phyloP scores from a whole-genome alignment of 2,113 vertebrate species.

The Heloderma charlesbogerti region DNA sequence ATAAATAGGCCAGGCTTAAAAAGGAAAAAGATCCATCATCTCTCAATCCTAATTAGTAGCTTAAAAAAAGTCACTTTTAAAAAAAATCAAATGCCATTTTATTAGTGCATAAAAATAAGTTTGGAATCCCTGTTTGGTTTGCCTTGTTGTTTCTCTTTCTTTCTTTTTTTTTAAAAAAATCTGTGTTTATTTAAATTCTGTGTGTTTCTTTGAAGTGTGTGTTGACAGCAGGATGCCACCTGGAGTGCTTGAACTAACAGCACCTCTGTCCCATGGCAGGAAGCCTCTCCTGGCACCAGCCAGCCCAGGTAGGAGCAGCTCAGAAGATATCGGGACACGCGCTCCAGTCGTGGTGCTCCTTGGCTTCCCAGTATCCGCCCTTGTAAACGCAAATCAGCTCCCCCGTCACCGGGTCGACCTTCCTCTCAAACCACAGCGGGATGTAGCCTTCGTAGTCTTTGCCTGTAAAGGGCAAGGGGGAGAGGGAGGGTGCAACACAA shows the following conservation, averaged over 20 bases:
- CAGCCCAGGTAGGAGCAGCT: conserved; percentile 43
- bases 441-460: conserved; percentile 86
- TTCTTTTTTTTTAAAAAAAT: not conserved
- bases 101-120: conserved; percentile 75
- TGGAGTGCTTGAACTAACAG: not conserved
- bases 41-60: conserved; percentile 34
- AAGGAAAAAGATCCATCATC: conserved; percentile 8
- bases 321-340: conserved; percentile 94
- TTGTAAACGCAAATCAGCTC: conserved; percentile 92
- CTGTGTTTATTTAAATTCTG: conserved; percentile 32
- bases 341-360: conserved; percentile 93
- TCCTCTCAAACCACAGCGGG: conserved; percentile 95
- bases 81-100: conserved; percentile 47
- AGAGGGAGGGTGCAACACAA: accelerated
- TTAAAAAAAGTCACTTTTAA: conserved; percentile 45
- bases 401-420: conserved; percentile 86
- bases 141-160: not conserved
- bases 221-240: accelerated
- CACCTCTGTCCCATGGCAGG: accelerated
- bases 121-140: conserved; percentile 64
- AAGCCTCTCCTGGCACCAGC: accelerated
- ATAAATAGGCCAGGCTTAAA: conserved; percentile 37
- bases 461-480: conserved; percentile 71
- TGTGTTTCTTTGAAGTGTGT: not conserved
- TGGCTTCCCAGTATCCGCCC: conserved; percentile 97